Evolutionary conservation across 2,888 invertebrate genomes (phyloP), one percentile per base, ranked within the genome.

Genomic region (Lasiommata megera): DNA sequence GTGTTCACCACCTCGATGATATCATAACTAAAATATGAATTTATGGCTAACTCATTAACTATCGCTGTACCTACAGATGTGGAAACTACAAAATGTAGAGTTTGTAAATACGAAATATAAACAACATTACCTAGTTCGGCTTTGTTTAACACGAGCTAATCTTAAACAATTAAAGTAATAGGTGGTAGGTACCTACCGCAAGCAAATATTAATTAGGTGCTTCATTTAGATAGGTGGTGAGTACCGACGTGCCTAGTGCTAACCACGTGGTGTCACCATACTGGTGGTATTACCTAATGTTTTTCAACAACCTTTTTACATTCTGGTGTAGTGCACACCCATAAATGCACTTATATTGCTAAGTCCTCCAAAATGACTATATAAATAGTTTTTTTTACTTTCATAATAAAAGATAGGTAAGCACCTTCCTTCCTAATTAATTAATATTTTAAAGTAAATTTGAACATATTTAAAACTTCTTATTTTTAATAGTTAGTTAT

Each of bases 201-300:
- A 44, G 14, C 44, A 44, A 44, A 29, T 44, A 40, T 9, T 40
- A 38, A 14, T 14, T 14, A 40, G 16, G 9, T 34, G 34, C 11
- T 17, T 38, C 6, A 6, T 16, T 0, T 38, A 1, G 1, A 3
- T 38, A n/a, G n/a, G n/a, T n/a, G n/a, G n/a, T n/a, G n/a, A n/a
- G n/a, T n/a, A n/a, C n/a, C 37, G 12, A 7, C 1, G 7, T 56
- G 55, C 48, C 17, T 59, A 63, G 59, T 63, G 1, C 11, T 3
- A 11, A 34, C 34, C 34, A 34, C 34, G 34, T 34, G 11, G 34
- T 34, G 9, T 11, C 34, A 34, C 31, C 11, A 34, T 23, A 23
- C 23, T 23, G 23, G 5, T 23, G 2, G 23, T n/a, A n/a, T n/a
- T n/a, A n/a, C n/a, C n/a, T n/a, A n/a, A n/a, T n/a, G n/a, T n/a